Conservation (phyloP, 2,113 vertebrate species). For the Rhineura floridana region DNA sequence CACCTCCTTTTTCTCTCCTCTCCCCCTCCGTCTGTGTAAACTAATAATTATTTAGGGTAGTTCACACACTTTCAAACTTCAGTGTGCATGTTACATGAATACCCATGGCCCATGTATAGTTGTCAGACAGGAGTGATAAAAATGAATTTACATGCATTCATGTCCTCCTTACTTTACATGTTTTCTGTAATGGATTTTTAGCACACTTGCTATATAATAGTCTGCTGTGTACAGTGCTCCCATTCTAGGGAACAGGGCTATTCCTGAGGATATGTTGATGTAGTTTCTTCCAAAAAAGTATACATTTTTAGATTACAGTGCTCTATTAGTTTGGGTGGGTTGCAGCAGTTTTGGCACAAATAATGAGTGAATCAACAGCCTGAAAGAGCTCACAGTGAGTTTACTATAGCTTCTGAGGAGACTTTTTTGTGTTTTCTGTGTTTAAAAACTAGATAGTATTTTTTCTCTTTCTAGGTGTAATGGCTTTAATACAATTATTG, state of each 20-base stretch:
- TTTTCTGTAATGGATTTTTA: not conserved
- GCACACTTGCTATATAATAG: not conserved
- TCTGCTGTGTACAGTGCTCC: not conserved
- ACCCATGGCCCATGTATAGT: too few relatives aligned
- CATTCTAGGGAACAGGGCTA: not conserved
- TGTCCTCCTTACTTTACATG: not conserved
- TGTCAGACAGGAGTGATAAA: not conserved
- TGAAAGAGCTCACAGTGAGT: not conserved
- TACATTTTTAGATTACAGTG: not conserved
- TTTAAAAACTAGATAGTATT: not conserved
- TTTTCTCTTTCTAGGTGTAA: slow-evolving; percentile 79
- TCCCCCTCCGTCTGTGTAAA: not conserved
- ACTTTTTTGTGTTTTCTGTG: not conserved
- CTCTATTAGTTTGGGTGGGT: not conserved
- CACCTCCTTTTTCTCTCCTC: not conserved
- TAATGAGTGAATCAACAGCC: not conserved
- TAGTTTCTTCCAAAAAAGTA: not conserved
- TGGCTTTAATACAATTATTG: slow-evolving; percentile 82
- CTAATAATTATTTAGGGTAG: not conserved
- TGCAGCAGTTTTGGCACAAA: not conserved
- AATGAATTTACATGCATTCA: not conserved
- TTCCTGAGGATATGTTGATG: not conserved
- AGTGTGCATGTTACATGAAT: not conserved
- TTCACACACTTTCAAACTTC: not conserved
- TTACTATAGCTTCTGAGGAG: not conserved